Evolutionary conservation across 2,888 invertebrate species (phyloP).

Genomic region (Cryptus viduatorius): DNA sequence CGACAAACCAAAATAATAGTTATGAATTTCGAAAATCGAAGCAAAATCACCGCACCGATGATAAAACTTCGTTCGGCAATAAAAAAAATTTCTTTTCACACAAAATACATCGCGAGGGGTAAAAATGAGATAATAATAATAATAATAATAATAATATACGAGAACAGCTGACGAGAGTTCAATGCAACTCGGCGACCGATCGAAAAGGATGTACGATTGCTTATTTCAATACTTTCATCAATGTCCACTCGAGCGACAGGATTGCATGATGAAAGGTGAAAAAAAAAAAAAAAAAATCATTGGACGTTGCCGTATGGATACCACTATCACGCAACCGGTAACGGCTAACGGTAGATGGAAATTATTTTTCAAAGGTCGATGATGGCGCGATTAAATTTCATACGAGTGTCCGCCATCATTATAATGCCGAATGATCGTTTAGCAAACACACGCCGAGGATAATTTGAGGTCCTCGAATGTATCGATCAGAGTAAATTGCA

Average conservation of each 20-base stretch:
- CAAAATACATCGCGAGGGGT: neutral
- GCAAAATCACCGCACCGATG: neutral
- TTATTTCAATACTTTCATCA: conserved; percentile 12
- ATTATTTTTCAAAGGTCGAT: conserved; percentile 52
- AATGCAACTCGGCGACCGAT: conserved; percentile 11
- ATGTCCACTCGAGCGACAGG: neutral
- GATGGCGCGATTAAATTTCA: conserved; percentile 1
- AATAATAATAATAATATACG: neutral
- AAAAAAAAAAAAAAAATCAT: conserved; percentile 23
- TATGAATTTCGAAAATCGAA: too few relatives aligned
- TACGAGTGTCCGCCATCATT: conserved; percentile 22
- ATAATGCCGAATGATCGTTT: neutral
- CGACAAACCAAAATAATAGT: too few relatives aligned
- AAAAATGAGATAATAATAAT: neutral
- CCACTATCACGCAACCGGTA: conserved; percentile 38
- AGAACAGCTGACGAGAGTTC: neutral
- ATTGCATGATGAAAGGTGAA: conserved; percentile 19
- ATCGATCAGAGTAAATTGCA: neutral
- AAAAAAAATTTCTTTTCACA: too few relatives aligned
- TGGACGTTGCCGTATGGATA: conserved; percentile 7
- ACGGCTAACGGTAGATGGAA: conserved; percentile 37
- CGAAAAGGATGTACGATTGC: conserved; percentile 5
- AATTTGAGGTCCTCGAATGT: neutral
- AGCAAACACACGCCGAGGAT: neutral
- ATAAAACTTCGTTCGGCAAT: too few relatives aligned